These are phyloP conservation scores for Bombus picipes DNA, from an alignment of 1,140 invertebrate species.

Conservation along the genomic window DNA sequence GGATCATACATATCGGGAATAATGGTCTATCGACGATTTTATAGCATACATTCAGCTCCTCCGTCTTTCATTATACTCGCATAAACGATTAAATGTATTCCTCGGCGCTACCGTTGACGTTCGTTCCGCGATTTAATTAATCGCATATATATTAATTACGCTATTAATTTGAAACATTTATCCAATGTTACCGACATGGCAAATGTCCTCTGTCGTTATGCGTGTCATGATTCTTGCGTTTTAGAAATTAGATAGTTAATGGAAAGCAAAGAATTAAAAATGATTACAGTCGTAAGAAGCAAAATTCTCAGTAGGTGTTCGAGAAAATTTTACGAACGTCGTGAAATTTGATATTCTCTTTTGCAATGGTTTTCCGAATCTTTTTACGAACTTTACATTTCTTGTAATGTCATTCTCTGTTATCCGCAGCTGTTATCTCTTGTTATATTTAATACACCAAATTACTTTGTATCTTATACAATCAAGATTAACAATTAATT, in stretches of 20 bases:
- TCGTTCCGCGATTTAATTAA: constrained; percentile 1
- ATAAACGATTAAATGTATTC: not conserved
- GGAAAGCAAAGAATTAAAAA: not conserved
- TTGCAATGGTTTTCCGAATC: too few species aligned
- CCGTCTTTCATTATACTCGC: not conserved
- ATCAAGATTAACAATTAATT: too few species aligned
- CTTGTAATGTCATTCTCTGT: too few species aligned
- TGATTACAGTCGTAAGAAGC: not conserved
- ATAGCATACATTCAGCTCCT: constrained; percentile 1
- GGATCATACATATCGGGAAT: not conserved
- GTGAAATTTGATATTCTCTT: too few species aligned
- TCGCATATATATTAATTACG: not conserved
- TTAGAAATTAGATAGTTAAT: not conserved
- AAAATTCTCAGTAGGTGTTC: not conserved
- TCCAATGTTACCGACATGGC: too few species aligned
- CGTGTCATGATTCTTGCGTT: too few species aligned
- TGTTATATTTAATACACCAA: too few species aligned
- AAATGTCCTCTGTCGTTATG: not conserved
- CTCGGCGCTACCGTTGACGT: not conserved
- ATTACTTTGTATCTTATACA: too few species aligned
- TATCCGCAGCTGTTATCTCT: too few species aligned
- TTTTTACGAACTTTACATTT: too few species aligned
- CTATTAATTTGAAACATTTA: not conserved
- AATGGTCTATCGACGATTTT: constrained; percentile 5
- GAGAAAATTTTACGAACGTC: not conserved